Conservation (phyloP, 2,888 invertebrate genomes). For the Sinotaia quadrata region DNA sequence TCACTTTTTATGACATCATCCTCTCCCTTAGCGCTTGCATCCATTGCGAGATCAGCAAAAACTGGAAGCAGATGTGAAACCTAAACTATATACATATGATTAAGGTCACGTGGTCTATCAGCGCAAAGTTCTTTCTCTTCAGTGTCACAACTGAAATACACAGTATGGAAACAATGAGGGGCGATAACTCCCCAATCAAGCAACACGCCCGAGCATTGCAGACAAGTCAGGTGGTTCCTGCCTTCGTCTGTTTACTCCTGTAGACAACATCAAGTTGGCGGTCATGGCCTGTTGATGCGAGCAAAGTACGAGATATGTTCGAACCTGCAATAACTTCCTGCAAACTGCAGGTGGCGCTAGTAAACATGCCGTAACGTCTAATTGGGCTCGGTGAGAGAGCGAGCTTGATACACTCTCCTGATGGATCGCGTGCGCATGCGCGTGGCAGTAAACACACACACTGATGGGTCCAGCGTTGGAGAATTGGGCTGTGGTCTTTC, state of each 20-base stretch:
- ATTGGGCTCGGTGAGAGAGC: constrained; percentile 6
- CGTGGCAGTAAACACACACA: background rate
- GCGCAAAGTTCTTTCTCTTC: too few relatives aligned
- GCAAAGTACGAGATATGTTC: background rate
- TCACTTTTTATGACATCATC: too few relatives aligned
- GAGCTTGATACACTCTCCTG: background rate
- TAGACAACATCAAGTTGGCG: constrained; percentile 2
- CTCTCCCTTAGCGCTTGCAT: too few relatives aligned
- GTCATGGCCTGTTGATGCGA: background rate
- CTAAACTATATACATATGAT: too few relatives aligned
- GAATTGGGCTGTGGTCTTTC: background rate
- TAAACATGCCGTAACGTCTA: background rate
- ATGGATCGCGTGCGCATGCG: background rate
- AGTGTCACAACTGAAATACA: too few relatives aligned
- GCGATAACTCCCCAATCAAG: too few relatives aligned
- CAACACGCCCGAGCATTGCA: too few relatives aligned
- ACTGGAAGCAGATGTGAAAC: too few relatives aligned
- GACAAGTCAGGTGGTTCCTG: background rate
- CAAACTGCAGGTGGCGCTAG: background rate
- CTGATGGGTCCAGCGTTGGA: too few relatives aligned
- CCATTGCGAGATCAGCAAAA: too few relatives aligned
- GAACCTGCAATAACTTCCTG: background rate
- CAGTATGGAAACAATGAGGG: too few relatives aligned
- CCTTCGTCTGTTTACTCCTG: background rate
- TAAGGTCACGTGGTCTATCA: too few relatives aligned